Evolutionary conservation across 2,888 invertebrate genomes (phyloP).

Genomic region (Pristionchus arcanus): DNA sequence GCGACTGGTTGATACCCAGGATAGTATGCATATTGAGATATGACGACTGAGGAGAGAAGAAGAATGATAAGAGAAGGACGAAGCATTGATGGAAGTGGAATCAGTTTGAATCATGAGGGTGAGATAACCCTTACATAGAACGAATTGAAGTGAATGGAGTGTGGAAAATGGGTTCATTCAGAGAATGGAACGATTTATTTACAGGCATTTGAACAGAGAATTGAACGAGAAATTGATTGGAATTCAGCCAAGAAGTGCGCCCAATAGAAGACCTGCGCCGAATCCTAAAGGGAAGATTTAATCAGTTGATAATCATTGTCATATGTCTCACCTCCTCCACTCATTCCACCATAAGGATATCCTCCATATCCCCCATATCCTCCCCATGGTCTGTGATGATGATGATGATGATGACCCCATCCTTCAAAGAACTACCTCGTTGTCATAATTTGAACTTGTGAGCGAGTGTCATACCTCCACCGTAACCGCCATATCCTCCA

Average conservation of each 20-base stretch:
- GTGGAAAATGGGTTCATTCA: neutral
- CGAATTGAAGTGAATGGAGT: slow-evolving; percentile 6
- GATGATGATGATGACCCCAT: slow-evolving; percentile 29
- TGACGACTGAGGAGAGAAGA: neutral
- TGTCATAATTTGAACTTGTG: neutral
- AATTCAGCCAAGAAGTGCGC: slow-evolving; percentile 32
- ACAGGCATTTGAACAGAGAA: slow-evolving; percentile 22
- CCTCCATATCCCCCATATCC: slow-evolving; percentile 28
- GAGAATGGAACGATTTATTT: slow-evolving; percentile 19
- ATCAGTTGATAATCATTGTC: no score
- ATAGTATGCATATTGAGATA: slow-evolving; percentile 19
- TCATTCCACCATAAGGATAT: slow-evolving; percentile 8
- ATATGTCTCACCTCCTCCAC: neutral
- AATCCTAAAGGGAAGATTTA: neutral
- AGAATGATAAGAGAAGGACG: neutral
- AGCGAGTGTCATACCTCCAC: neutral
- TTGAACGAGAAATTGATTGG: neutral
- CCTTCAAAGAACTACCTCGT: neutral
- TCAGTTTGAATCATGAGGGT: neutral
- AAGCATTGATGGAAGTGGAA: neutral
- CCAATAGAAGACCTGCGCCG: slow-evolving; percentile 18
- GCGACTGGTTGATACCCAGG: neutral
- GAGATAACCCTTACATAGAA: slow-evolving; percentile 10
- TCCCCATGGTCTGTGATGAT: slow-evolving; percentile 25
- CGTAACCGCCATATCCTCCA: slow-evolving; percentile 7